These are phyloP conservation scores for Dryomyza anilis DNA, from an alignment of 2,888 invertebrate genomes.

Conservation along the genomic window DNA sequence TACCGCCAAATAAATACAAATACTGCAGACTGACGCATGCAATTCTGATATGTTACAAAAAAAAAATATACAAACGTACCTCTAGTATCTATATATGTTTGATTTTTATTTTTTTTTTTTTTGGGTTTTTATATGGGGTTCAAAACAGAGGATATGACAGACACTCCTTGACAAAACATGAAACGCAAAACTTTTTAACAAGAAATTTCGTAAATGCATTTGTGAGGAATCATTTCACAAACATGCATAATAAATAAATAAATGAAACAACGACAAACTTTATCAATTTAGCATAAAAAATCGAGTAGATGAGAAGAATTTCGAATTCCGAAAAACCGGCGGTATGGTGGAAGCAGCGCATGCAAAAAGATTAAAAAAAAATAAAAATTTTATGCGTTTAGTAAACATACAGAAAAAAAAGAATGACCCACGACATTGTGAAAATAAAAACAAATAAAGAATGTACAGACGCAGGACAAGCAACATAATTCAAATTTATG, in stretches of 20 bases:
- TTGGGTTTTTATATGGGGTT: too few species aligned
- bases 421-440: constrained; percentile 12
- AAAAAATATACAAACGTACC: too few species aligned
- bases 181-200: neutral
- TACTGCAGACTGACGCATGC: too few species aligned
- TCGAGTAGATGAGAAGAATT: neutral
- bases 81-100: constrained; percentile 10
- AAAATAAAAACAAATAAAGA: too few species aligned
- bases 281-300: constrained; percentile 14
- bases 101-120: neutral
- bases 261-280: constrained; percentile 9
- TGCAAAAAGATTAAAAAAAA: neutral
- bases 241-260: too few species aligned
- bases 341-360: neutral
- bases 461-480: constrained; percentile 26
- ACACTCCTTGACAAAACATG: neutral
- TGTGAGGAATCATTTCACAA: constrained; percentile 6
- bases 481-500: too few species aligned
- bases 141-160: constrained; percentile 3
- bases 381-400: neutral
- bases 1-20: too few species aligned
- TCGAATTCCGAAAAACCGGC: neutral
- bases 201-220: constrained; percentile 12
- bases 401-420: neutral
- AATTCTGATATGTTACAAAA: too few species aligned